phyloP scores from a whole-genome alignment of 2,113 vertebrate genomes.

The Galbula dea region DNA sequence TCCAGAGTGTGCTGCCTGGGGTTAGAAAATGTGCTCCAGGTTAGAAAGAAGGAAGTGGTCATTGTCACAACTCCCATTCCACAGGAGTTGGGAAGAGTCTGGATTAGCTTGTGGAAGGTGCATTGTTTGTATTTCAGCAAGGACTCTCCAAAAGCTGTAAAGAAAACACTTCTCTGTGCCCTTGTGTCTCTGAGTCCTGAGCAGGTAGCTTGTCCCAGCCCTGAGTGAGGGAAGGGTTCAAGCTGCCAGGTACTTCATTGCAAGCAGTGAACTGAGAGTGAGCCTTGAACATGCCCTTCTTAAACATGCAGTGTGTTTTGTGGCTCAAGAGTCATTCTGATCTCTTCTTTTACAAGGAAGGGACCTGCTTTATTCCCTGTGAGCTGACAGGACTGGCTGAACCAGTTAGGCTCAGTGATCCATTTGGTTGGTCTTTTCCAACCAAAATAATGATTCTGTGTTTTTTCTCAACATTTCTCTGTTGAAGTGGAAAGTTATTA shows the following conservation, averaged over 20 bases:
- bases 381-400: too few species aligned
- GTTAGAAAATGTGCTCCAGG: too few species aligned
- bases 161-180: neutral
- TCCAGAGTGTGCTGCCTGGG: neutral
- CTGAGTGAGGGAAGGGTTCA: neutral
- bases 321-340: neutral
- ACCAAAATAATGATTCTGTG: too few species aligned
- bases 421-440: too few species aligned
- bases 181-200: neutral
- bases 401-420: too few species aligned
- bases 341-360: neutral
- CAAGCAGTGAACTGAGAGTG: neutral
- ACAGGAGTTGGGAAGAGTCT: neutral
- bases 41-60: neutral
- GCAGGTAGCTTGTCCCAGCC: neutral
- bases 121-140: neutral
- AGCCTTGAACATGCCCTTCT: neutral
- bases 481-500: neutral
- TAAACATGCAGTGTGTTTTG: neutral
- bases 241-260: neutral
- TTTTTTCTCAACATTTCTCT: neutral
- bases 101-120: neutral
- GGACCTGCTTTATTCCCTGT: neutral
- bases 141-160: neutral
- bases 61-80: neutral